Evolutionary conservation across 2,888 invertebrate species (phyloP), one percentile per base, ranked within the genome.

Genomic region (Halictus ligatus): DNA sequence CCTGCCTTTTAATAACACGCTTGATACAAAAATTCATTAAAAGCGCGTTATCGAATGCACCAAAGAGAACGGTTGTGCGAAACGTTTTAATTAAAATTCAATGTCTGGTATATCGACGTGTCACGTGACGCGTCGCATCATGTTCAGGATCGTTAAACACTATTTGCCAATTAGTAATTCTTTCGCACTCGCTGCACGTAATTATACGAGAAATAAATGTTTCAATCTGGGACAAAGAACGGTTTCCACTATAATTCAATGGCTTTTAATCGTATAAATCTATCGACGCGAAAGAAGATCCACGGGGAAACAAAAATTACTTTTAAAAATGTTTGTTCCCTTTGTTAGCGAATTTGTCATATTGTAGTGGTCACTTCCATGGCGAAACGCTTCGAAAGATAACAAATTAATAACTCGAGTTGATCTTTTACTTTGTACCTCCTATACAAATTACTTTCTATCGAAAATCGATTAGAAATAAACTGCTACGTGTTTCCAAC

Each of bases 61-160:
- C 18, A 43, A 71, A 21, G 54, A 21, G 21, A 43, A 25, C 54
- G 18, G 4, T 58, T 6, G 13, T 71, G 1, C 25, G 25, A 43
- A 43, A 25, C 43, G 46, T 18, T 72, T 43, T 25, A 67, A 75
- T 67, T 75, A 25, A 80, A 75, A 80, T 25, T 29, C 25, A n/a
- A 50, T 43, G 40, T 43, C 50, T 25, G n/a, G 60, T 60, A 64
- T 21, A 48, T 74, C 48, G 64, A 64, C 29, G 18, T 64, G 60
- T 40, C 48, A n/a, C 29, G 60, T 25, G 40, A 35, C 29, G 7
- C 1, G 15, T 12, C 29, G 6, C 40, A 29, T 29, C 54, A 75
- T 67, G 46, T 79, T 46, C 73, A 15, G 58, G 40, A 48, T 46
- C 18, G 46, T 75, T 69, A 10, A 75, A 69, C 75, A n/a, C 50